Percentiles rank a stretch among this genome's conserved stretches.
These are phyloP conservation scores for Acyrthosiphon pisum DNA, from an alignment of 1,140 invertebrate genomes.

Conservation along the genomic window DNA sequence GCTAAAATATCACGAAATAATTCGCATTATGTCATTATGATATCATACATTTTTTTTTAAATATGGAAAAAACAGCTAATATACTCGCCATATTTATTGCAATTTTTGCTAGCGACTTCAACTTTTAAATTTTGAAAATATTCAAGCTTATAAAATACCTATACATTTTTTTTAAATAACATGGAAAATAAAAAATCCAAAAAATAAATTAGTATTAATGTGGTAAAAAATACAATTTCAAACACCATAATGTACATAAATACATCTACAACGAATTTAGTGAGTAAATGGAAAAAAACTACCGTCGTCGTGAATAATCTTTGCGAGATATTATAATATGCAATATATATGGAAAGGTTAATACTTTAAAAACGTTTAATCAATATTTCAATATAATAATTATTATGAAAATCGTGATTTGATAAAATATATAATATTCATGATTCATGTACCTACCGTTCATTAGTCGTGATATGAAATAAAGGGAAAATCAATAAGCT, in stretches of 20 bases:
- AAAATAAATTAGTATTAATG: not conserved
- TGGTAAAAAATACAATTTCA: not conserved
- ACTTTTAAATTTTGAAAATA: not conserved
- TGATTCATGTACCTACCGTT: not conserved
- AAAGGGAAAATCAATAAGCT: not conserved
- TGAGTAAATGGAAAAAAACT: not conserved
- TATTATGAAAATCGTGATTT: not conserved
- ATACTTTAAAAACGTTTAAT: not conserved
- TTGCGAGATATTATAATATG: not conserved
- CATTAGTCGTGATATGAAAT: not conserved
- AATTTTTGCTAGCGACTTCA: not conserved
- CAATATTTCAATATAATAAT: not conserved
- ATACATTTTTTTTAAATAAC: not conserved
- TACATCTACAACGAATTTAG: not conserved
- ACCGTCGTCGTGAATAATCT: not conserved
- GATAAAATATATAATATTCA: not conserved
- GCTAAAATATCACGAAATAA: not conserved
- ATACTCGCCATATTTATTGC: not conserved
- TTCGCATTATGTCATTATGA: not conserved
- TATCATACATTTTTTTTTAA: not conserved
- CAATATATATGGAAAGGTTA: not conserved
- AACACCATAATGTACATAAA: not conserved
- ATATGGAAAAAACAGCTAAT: not conserved
- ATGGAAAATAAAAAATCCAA: not conserved
- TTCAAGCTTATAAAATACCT: not conserved